Evolutionary conservation across 2,888 invertebrate species (phyloP).

Genomic region (Griposia aprilina): DNA sequence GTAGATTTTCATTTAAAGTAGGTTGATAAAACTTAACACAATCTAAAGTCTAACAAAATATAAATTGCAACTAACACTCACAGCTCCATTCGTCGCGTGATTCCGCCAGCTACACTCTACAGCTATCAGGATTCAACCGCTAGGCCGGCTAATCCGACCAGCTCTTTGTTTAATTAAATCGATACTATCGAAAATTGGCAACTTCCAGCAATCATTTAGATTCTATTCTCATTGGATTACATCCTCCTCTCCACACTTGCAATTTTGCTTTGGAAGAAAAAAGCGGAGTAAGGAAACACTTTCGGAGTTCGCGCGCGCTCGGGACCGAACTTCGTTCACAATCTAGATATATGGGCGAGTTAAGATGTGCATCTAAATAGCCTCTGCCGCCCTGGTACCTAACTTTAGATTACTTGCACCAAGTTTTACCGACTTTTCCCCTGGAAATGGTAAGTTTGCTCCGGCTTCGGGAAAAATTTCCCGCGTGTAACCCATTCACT

Average conservation of each 20-base stretch:
- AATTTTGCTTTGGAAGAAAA: constrained; percentile 74
- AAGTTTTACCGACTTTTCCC: constrained; percentile 84
- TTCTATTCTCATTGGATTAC: constrained; percentile 79
- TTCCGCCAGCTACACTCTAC: constrained; percentile 34
- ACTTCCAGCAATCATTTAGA: constrained; percentile 73
- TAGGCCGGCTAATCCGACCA: constrained; percentile 56
- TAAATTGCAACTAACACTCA: constrained; percentile 36
- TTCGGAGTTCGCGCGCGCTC: constrained; percentile 67
- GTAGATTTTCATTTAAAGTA: too few species aligned
- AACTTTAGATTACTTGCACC: constrained; percentile 91
- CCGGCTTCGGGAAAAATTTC: constrained; percentile 74
- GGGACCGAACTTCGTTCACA: constrained; percentile 81
- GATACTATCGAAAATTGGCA: constrained; percentile 73
- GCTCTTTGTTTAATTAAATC: constrained; percentile 76
- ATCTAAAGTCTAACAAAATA: constrained; percentile 26
- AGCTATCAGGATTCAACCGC: constrained; percentile 56
- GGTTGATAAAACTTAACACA: constrained; percentile 5
- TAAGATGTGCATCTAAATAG: constrained; percentile 91
- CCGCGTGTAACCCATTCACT: constrained; percentile 85
- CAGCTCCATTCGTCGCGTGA: constrained; percentile 37
- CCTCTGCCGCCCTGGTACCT: constrained; percentile 88
- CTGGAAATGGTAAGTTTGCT: constrained; percentile 80
- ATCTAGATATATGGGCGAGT: constrained; percentile 90
- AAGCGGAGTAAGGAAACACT: constrained; percentile 64
- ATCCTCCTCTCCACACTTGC: constrained; percentile 74